A percentile compares a stretch with the other conserved stretches of the same genome.
Conservation (phyloP, 2,888 invertebrate species). For the Pardosa pseudoannulata region DNA sequence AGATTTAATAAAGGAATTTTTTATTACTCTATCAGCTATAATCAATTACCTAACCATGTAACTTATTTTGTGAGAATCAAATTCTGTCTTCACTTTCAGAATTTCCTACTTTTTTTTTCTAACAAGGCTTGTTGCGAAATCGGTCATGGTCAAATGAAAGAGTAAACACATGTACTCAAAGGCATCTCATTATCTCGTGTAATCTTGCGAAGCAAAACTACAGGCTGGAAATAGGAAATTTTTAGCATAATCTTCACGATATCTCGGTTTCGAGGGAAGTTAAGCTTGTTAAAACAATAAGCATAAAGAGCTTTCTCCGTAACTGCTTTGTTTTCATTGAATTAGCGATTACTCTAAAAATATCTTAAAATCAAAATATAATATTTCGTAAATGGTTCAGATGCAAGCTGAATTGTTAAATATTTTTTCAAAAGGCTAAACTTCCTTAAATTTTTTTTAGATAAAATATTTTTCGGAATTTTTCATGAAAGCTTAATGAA, state of each 20-base stretch:
- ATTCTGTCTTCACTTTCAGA: not conserved
- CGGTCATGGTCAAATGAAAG: not conserved
- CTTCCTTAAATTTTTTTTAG: no score
- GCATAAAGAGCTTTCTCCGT: not conserved
- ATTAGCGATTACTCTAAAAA: no score
- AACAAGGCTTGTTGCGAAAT: not conserved
- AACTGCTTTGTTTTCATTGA: no score
- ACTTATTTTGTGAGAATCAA: not conserved
- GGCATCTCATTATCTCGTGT: not conserved
- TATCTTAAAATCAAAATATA: no score
- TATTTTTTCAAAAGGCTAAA: no score
- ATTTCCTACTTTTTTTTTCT: not conserved
- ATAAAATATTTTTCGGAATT: no score
- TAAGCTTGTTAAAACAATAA: not conserved
- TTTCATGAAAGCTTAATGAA: no score
- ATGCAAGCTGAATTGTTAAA: no score
- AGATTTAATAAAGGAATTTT: no score
- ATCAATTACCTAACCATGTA: not conserved
- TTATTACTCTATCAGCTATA: no score
- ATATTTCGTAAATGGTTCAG: no score
- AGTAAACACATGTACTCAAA: not conserved
- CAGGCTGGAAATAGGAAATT: not conserved
- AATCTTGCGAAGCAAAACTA: not conserved
- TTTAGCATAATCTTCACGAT: not conserved
- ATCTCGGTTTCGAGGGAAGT: not conserved